Conservation (phyloP, 2,888 invertebrate species). For the Eristalis pertinax region DNA sequence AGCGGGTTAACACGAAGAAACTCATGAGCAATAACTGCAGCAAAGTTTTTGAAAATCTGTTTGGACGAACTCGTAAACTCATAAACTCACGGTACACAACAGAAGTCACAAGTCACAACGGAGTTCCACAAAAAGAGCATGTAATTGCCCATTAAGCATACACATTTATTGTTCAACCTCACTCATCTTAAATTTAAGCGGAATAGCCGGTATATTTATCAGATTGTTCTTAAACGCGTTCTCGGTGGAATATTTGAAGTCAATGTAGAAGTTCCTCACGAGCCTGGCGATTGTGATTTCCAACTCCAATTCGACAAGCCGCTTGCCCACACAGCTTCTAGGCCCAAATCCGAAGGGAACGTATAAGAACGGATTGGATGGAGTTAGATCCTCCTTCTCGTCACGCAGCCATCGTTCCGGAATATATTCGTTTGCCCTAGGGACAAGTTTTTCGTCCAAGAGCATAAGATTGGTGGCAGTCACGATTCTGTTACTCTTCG, state of each 20-base stretch:
- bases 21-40: too few species aligned
- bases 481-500: constrained; percentile 82
- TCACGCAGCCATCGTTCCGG: constrained; percentile 83
- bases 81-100: too few species aligned
- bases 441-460: constrained; percentile 85
- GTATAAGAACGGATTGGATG: constrained; percentile 74
- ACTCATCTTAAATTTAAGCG: constrained; percentile 79
- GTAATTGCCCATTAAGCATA: too few species aligned
- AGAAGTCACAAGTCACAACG: too few species aligned
- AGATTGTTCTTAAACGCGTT: constrained; percentile 74
- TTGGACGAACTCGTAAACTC: too few species aligned
- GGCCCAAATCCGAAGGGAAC: constrained; percentile 77
- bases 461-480: constrained; percentile 86
- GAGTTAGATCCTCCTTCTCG: not conserved
- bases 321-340: constrained; percentile 86
- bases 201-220: constrained; percentile 78
- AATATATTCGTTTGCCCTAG: constrained; percentile 81
- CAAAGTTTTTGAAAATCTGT: too few species aligned
- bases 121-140: too few species aligned
- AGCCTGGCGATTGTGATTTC: constrained; percentile 82
- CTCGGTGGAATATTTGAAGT: constrained; percentile 78
- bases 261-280: constrained; percentile 80
- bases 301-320: constrained; percentile 88
- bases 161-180: constrained; percentile 70
- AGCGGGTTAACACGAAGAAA: too few species aligned